Evolutionary conservation across 2,888 invertebrate species (phyloP), one percentile per base, ranked within the genome.

Genomic region (Erynnis tages): DNA sequence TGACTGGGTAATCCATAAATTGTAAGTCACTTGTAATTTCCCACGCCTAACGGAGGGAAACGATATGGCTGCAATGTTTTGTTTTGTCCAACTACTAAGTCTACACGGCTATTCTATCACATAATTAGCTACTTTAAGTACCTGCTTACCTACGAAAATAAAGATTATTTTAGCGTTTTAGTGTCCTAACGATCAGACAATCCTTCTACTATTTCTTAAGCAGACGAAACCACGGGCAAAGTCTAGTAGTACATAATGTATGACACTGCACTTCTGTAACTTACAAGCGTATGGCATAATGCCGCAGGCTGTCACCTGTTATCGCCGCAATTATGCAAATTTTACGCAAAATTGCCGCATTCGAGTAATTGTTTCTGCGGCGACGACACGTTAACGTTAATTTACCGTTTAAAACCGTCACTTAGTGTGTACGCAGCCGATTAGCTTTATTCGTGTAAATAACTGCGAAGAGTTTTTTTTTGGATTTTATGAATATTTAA

Each of bases 271-370:
- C 41, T 27, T 13, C 41, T 50, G 43, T 11, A 16, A 3, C 4
- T 1, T 19, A 6, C 25, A 35, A 14, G 10, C 21, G 30, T 32
- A 35, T 4, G 35, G 19, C 35, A 35, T 37, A 32, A 11, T 35
- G 52, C 76, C 73, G 64, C 66, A 61, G 73, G 79, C 77, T 64
- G 68, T 69, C 74, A 69, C 67, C 74, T 75, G 80, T 78, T 76
- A 72, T 70, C 75, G 70, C 57, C 47, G 62, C 69, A 78, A 83
- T 83, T 83, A 85, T 85, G 86, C 76, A 83, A 83, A 85, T 83
- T 76, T 65, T 63, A 66, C 71, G 77, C 71, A 65, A 80, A 83
- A 82, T 83, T 81, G 68, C 73, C 67, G 70, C 64, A 61, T 60
- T 61, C 53, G 46, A 32, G 61, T 62, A 61, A 62, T 61, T 60